Conservation (phyloP, 2,113 vertebrate species). For the Origma solitaria region DNA sequence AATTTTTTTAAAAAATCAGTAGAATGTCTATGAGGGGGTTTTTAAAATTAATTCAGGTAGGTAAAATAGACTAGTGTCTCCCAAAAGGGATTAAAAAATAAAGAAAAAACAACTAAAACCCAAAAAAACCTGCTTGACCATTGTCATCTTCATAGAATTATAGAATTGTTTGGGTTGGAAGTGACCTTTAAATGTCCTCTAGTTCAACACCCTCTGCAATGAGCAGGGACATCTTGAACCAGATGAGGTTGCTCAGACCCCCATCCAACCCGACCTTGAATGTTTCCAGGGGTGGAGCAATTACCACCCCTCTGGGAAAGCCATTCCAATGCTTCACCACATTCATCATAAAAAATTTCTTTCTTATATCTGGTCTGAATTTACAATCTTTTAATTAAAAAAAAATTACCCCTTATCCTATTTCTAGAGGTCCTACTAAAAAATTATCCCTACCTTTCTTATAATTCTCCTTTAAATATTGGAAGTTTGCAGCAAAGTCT, state of each 20-base stretch:
- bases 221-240: background rate
- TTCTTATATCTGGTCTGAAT: background rate
- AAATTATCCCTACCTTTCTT: background rate
- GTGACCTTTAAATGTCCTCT: background rate
- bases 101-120: background rate
- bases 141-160: background rate
- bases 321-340: background rate
- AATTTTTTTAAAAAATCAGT: background rate
- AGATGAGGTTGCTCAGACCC: background rate
- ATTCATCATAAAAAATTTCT: background rate
- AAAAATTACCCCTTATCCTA: fast-evolving
- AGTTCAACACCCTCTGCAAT: background rate
- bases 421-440: background rate
- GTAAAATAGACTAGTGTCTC: background rate
- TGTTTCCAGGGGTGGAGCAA: background rate
- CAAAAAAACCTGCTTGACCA: background rate
- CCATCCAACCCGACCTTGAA: background rate
- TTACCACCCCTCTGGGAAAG: background rate
- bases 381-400: background rate
- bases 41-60: background rate
- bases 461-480: background rate
- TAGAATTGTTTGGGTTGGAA: background rate
- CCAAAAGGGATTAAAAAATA: background rate
- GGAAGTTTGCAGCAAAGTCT: background rate
- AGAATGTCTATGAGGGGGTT: background rate